Evolutionary conservation across 1,140 invertebrate species (phyloP).

Genomic region (Trypoxylus dichotomus): DNA sequence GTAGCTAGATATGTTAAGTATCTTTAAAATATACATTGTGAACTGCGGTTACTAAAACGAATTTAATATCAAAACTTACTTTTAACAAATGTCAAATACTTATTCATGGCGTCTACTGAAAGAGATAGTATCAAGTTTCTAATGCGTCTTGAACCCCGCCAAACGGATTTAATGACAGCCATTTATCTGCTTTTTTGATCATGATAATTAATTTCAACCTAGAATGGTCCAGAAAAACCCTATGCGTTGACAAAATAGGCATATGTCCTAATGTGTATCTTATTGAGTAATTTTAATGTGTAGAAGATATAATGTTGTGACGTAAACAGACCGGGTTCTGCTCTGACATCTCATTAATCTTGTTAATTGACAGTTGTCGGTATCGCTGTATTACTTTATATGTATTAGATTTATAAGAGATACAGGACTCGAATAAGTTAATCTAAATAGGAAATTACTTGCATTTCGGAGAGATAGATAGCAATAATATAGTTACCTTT

Average conservation of each 20-base stretch:
- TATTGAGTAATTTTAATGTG: neutral
- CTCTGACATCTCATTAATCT: constrained; percentile 17
- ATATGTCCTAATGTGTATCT: neutral
- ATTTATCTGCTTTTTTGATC: neutral
- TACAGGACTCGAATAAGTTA: neutral
- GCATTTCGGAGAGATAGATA: neutral
- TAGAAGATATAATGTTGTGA: neutral
- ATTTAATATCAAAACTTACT: no score
- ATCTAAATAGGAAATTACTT: neutral
- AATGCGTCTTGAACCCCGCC: no score
- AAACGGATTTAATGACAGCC: no score
- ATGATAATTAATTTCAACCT: neutral
- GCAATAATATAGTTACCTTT: neutral
- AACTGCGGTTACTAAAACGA: no score
- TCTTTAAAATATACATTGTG: no score
- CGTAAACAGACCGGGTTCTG: neutral
- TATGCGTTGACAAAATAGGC: neutral
- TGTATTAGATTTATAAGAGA: neutral
- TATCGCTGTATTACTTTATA: constrained; percentile 6
- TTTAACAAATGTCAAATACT: no score
- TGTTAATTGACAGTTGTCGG: constrained; percentile 16
- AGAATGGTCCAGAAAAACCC: neutral
- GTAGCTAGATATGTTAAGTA: no score
- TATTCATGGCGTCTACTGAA: no score
- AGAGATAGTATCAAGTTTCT: no score